Conservation (phyloP, 2,113 vertebrate genomes). For the Apteryx owenii region DNA sequence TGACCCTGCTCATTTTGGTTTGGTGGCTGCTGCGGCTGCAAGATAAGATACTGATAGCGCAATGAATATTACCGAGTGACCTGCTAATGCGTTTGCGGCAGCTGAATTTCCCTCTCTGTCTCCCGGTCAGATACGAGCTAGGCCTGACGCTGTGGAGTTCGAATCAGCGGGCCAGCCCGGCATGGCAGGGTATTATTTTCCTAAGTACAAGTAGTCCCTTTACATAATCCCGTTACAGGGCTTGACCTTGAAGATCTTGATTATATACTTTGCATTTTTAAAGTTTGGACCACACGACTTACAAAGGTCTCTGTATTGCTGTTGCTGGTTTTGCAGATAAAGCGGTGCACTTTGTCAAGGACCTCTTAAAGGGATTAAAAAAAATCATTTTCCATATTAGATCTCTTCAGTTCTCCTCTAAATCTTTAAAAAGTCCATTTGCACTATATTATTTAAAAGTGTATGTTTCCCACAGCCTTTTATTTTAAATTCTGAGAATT, state of each 20-base stretch:
- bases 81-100: fast-evolving
- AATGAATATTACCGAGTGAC: background rate
- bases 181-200: background rate
- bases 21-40: background rate
- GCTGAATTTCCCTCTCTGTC: background rate
- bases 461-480: background rate
- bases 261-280: background rate
- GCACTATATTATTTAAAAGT: background rate
- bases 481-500: background rate
- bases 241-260: background rate
- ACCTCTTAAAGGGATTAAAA: conserved; percentile 8
- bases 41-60: background rate
- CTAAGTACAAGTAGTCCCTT: background rate
- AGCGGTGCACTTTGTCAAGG: background rate
- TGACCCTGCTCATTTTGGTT: background rate
- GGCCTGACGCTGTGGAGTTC: background rate
- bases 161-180: background rate
- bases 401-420: background rate
- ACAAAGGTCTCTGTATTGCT: background rate
- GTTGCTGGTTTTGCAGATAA: background rate
- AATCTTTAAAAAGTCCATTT: background rate
- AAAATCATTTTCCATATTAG: background rate
- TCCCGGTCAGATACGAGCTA: background rate
- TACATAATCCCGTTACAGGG: background rate
- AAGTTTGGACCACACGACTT: background rate